Percentiles rank a stretch among this genome's conserved stretches.
These are phyloP conservation scores for Seladonia tumulorum DNA, from an alignment of 2,888 invertebrate species.

Conservation along the genomic window DNA sequence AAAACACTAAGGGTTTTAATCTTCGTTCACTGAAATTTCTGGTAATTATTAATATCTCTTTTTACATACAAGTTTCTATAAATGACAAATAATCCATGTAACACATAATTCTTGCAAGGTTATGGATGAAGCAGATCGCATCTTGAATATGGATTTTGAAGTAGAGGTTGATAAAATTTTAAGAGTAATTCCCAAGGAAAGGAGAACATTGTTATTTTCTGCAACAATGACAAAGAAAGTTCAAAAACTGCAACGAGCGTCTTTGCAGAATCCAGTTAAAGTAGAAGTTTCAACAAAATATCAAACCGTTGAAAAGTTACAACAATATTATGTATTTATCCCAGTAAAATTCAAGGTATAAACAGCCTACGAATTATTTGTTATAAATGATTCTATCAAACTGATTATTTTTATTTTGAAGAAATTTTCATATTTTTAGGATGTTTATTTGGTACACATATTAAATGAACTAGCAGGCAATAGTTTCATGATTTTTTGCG, in stretches of 20 bases:
- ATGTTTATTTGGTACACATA: slow-evolving; percentile 97
- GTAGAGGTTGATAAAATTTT: slow-evolving; percentile 98
- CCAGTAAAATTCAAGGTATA: slow-evolving; percentile 97
- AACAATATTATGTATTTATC: slow-evolving; percentile 97
- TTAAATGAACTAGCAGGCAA: slow-evolving; percentile 98
- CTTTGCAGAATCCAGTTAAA: slow-evolving; percentile 96
- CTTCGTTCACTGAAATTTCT: slow-evolving; percentile 94
- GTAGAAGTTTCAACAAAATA: slow-evolving; percentile 98
- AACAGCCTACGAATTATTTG: neutral
- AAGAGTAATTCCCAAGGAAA: slow-evolving; percentile 94
- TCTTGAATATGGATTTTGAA: slow-evolving; percentile 99
- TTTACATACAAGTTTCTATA: neutral
- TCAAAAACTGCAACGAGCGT: slow-evolving; percentile 97
- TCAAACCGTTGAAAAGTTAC: slow-evolving; percentile 98
- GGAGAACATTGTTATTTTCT: slow-evolving; percentile 97
- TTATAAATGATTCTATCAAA: neutral
- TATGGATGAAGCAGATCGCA: slow-evolving; percentile 99
- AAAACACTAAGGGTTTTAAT: slow-evolving; percentile 99
- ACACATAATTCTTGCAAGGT: slow-evolving; percentile 85
- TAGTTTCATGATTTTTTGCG: slow-evolving; percentile 98
- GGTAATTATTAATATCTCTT: slow-evolving; percentile 83
- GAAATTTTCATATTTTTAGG: slow-evolving; percentile 86
- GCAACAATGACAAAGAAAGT: slow-evolving; percentile 99
- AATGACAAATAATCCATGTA: neutral
- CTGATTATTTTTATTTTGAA: slow-evolving; percentile 7